Evolutionary conservation across 2,888 invertebrate genomes (phyloP).

Genomic region (Oligia latruncula): DNA sequence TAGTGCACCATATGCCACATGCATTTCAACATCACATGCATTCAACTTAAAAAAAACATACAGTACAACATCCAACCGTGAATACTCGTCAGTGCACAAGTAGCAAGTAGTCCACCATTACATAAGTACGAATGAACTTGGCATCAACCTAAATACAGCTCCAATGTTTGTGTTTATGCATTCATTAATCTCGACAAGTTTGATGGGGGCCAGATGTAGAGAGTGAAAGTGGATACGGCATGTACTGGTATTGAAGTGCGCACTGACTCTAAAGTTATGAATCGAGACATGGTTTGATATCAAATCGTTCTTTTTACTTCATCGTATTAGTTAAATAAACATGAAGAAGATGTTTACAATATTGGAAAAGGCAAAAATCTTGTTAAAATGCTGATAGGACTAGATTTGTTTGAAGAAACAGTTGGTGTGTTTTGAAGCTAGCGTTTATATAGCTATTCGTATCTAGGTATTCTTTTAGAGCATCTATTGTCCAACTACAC

Average conservation of each 20-base stretch:
- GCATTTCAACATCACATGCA: slow-evolving; percentile 4
- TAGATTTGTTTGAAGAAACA: not conserved
- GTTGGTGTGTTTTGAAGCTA: no score
- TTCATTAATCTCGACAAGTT: slow-evolving; percentile 75
- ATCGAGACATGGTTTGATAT: not conserved
- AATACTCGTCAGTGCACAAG: slow-evolving; percentile 12
- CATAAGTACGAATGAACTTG: slow-evolving; percentile 81
- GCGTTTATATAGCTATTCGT: not conserved
- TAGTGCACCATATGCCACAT: not conserved
- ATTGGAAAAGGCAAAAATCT: not conserved
- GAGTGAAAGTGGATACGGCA: slow-evolving; percentile 78
- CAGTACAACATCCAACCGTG: not conserved
- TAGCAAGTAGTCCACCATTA: slow-evolving; percentile 43
- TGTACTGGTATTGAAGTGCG: slow-evolving; percentile 35
- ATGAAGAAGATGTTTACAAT: not conserved
- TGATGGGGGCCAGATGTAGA: slow-evolving; percentile 54
- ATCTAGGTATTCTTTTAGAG: not conserved
- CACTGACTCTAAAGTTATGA: not conserved
- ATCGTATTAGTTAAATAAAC: not conserved
- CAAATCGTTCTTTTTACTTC: not conserved
- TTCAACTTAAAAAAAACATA: slow-evolving; percentile 4
- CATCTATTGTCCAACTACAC: not conserved
- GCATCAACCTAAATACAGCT: slow-evolving; percentile 81
- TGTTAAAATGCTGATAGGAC: not conserved
- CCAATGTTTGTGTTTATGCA: slow-evolving; percentile 72